These are phyloP conservation scores for Rhagium mordax DNA, from an alignment of 2,888 invertebrate species.

Conservation along the genomic window DNA sequence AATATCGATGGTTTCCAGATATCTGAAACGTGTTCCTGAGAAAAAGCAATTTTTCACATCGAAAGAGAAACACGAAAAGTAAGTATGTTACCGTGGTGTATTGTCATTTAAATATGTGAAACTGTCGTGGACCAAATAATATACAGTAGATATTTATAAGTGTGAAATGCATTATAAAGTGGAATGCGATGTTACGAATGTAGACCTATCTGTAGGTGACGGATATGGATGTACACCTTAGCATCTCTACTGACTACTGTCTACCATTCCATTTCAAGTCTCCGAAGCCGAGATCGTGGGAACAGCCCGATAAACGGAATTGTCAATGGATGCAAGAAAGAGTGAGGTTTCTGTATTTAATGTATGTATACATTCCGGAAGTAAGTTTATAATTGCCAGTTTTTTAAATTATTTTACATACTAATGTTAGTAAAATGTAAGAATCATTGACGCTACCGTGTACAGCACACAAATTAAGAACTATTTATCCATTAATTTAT, in stretches of 20 bases:
- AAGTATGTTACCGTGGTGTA: conserved; percentile 3
- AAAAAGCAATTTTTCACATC: background rate
- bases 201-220: conserved; percentile 54
- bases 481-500: too few relatives aligned
- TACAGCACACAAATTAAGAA: too few relatives aligned
- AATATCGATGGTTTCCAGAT: background rate
- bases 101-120: conserved; percentile 14
- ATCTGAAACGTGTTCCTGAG: background rate
- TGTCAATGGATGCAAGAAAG: conserved; percentile 29
- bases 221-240: conserved; percentile 55
- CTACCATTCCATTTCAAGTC: conserved; percentile 43
- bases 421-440: background rate
- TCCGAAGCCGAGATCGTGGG: conserved; percentile 45
- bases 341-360: background rate
- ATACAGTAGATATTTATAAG: conserved; percentile 34
- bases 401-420: background rate
- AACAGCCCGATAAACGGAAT: conserved; percentile 45
- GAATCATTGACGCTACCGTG: too few relatives aligned
- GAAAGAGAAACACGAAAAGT: background rate
- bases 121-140: conserved; percentile 19
- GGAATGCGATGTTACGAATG: conserved; percentile 50
- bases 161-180: conserved; percentile 45
- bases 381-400: background rate
- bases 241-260: conserved; percentile 52
- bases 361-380: background rate